Evolutionary conservation across 2,797 vertebrate species (phyloP).

Genomic region (Megalops cyprinoides): DNA sequence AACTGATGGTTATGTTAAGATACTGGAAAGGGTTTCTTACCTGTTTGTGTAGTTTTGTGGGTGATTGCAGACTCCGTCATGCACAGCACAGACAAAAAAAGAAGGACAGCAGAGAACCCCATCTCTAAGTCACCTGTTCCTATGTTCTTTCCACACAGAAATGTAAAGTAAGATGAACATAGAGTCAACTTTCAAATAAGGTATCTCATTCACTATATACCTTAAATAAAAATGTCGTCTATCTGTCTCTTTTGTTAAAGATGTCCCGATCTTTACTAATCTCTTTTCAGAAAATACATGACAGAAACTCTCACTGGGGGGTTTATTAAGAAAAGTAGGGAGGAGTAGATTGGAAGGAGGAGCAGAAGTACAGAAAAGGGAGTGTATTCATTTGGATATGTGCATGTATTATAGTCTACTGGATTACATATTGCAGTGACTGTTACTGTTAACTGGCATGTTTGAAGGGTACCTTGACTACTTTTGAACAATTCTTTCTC

Average conservation of each 20-base stretch:
- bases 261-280: background rate
- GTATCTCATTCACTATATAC: background rate
- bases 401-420: background rate
- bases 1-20: background rate
- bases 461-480: too few species aligned
- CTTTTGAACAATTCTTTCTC: too few species aligned
- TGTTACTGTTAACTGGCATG: too few species aligned
- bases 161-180: background rate
- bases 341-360: background rate
- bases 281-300: background rate
- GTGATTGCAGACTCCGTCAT: background rate
- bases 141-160: constrained; percentile 10
- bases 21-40: constrained; percentile 10
- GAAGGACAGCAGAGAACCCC: background rate
- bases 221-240: too few species aligned
- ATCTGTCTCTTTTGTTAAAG: background rate
- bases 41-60: background rate
- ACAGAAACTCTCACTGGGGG: background rate
- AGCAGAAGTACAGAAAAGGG: background rate
- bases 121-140: background rate
- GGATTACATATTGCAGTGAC: too few species aligned
- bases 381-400: background rate
- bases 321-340: constrained; percentile 17
- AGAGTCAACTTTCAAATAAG: background rate
- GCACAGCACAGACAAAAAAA: background rate